Conservation (phyloP, 2,113 vertebrate species). For the Bolborhynchus lineola region DNA sequence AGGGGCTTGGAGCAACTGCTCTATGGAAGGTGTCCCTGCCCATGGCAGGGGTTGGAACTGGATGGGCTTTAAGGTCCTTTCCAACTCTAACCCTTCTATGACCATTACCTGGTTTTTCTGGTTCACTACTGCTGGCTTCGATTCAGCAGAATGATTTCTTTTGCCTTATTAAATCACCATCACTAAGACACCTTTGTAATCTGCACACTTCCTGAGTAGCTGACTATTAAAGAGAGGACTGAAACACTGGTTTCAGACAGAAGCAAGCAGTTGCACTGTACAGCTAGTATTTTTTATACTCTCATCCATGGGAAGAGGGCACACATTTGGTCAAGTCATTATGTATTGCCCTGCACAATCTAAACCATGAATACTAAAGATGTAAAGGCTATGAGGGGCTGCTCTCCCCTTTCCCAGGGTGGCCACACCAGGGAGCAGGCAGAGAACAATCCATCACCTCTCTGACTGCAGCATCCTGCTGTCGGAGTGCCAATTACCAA, state of each 20-base stretch:
- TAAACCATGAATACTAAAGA: neutral
- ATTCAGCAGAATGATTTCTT: neutral
- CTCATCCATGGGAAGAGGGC: neutral
- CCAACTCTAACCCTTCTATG: neutral
- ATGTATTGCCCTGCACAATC: neutral
- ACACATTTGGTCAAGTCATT: neutral
- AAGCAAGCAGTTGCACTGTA: neutral
- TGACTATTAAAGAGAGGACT: neutral
- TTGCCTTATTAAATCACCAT: neutral
- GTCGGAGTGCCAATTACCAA: constrained; percentile 1
- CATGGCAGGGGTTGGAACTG: rapidly evolving
- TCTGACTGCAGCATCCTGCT: neutral
- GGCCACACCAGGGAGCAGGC: constrained; percentile 4
- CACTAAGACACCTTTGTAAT: neutral
- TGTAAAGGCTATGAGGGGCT: neutral
- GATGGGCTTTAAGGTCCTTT: neutral
- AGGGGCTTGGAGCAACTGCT: neutral
- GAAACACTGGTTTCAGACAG: neutral
- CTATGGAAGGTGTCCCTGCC: neutral
- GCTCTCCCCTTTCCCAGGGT: neutral
- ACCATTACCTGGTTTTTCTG: neutral
- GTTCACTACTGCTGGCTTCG: neutral
- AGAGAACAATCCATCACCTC: constrained; percentile 1
- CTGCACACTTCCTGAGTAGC: neutral
- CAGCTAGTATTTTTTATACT: neutral